Base-by-base conservation (phyloP, 2,113 vertebrate genomes). In the Loxodonta africana region DNA sequence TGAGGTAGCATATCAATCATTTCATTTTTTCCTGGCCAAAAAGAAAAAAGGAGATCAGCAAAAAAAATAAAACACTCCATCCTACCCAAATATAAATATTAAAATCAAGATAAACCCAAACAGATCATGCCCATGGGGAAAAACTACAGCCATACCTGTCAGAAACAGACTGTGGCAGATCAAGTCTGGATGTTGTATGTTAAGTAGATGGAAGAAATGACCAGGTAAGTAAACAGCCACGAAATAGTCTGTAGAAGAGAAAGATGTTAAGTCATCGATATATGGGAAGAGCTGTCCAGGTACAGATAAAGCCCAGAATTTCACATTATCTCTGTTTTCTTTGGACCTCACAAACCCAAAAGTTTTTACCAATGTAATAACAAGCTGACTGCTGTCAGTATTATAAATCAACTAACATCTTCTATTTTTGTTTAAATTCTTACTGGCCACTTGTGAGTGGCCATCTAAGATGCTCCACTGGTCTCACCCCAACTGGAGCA, bases 141-240 rank as follows among this genome's bases (percentile, higher is more conserved):
- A 89, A 93, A 86, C 21, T 41, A 8, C 2, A 89, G 89, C 94
- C 67, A 7, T 99, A 99, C 99, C 99, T 98, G 99, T 99, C 95
- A 99, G 98, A 98, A 99, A 99, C 73, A 99, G 99, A 96, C 99
- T 99, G 95, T 99, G 99, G 97, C 99, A 99, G 94, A 98, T 98
- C 92, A 99, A 97, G 95, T 99, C 99, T 96, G 99, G 99, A 98
- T 99, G 99, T 44, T 99, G 99, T 98, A 98, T 99, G 98, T 99
- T 99, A 97, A 99, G 99, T 33, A 99, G 98, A 91, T 99, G 99
- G 91, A 99, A 99, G 96, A 99, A 99, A 97, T 98, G 98, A 30
- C 99, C 99, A 67, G 99, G 99, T 97, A 99, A 98, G 97, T 99
- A 99, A 97, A 99, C 99, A 97, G 99, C 99, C 87, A 99, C 98